Conservation (phyloP, 2,888 invertebrate species). For the Syritta pipiens region DNA sequence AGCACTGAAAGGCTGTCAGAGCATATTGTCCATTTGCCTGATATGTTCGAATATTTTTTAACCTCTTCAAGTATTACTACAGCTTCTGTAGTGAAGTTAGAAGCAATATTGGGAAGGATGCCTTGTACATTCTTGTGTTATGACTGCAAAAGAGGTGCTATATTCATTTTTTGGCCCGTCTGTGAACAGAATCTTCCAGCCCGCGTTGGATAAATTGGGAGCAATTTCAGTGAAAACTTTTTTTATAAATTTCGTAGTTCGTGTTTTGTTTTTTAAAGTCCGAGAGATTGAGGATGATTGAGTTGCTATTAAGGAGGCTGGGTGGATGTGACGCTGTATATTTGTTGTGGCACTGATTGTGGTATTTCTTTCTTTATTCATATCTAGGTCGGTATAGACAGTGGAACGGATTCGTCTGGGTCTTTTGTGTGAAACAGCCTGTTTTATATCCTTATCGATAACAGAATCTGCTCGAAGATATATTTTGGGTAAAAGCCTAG, state of each 20-base stretch:
- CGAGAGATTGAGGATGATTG: slow-evolving; percentile 1
- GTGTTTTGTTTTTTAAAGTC: too few relatives aligned
- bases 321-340: not conserved
- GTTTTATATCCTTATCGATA: not conserved
- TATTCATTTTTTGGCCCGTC: not conserved
- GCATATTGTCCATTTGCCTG: not conserved
- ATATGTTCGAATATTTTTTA: not conserved
- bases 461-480: not conserved
- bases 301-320: not conserved
- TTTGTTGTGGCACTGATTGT: not conserved
- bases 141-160: not conserved
- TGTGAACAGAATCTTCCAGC: not conserved
- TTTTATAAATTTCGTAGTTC: not conserved
- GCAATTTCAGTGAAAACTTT: not conserved
- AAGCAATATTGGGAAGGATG: not conserved
- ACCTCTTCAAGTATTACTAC: not conserved
- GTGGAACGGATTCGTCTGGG: not conserved
- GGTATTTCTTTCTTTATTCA: not conserved
- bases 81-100: not conserved
- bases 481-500: not conserved
- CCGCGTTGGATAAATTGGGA: not conserved
- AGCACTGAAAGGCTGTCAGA: too few relatives aligned
- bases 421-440: not conserved
- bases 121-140: not conserved
- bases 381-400: not conserved